Base-by-base conservation (phyloP, 2,888 invertebrate genomes). In the Synanthedon myopaeformis region DNA sequence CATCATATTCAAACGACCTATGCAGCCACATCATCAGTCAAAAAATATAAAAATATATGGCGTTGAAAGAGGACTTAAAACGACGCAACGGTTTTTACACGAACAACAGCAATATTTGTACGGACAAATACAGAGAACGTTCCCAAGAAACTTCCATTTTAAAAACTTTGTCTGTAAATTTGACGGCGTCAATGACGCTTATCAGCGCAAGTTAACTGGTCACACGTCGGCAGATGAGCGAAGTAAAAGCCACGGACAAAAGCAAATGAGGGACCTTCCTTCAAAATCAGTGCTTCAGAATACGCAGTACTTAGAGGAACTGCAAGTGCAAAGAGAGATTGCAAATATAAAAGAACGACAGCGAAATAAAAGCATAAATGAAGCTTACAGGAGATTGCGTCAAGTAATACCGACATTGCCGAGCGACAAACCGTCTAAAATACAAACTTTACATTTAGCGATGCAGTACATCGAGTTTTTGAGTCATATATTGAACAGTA, bases 391-490 rank as follows among this genome's bases (percentile, higher is more conserved):
- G 11, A 92, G 96, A 58, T 89, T 99, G 54, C 90, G 98, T 54
- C 95, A 96, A 79, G 97, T 97, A 76, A 98, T 99, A 70, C 99
- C 99, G 0, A 98, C 99, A 0, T 82, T 99, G 63, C 99, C 99
- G 14, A 98, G 98, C 70, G 99, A 99, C 78, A 99, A 99, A 79
- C 89, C 99, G 54, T 97, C 96, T 64, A 99, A 99, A 87, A 99
- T 99, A 57, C 99, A 99, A 87, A 99, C 99, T 0, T 87, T 99
- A 42, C 96, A 97, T 73, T 83, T 99, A 62, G 99, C 99, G 5
- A 93, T 97, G 48, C 92, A 97, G 72, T 92, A 98, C 82, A 99
- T 99, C 63, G 96, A 97, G 79, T 99, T 99, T 77, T 86, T 98
- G 57, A 96, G 94, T 74, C 94, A 96, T 72, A 94, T 97, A 61